Evolutionary conservation across 2,113 vertebrate genomes (phyloP).

Genomic region (Aphyosemion australe): DNA sequence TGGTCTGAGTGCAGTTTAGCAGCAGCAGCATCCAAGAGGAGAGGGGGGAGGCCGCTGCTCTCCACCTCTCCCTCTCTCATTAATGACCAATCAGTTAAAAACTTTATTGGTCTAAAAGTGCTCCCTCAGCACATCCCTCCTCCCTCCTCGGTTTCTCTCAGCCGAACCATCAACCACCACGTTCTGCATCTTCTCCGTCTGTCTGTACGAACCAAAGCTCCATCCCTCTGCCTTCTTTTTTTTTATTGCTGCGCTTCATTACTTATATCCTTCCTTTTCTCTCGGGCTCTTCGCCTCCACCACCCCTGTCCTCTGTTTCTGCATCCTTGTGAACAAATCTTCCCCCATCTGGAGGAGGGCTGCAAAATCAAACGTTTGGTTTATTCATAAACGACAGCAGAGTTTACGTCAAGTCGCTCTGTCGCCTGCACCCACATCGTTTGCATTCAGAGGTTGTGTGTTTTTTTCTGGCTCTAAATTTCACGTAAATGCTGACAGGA

Average conservation of each 20-base stretch:
- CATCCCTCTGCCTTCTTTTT: conserved; percentile 5
- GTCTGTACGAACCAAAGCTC: neutral
- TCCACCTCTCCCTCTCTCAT: conserved; percentile 36
- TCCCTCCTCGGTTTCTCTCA: conserved; percentile 22
- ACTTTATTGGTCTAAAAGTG: conserved; percentile 49
- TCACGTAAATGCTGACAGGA: neutral
- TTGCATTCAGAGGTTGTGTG: conserved; percentile 21
- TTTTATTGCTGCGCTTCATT: conserved; percentile 43
- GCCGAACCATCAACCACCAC: conserved; percentile 21
- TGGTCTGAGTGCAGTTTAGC: conserved; percentile 41
- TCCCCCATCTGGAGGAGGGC: neutral
- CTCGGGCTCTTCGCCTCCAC: conserved; percentile 6
- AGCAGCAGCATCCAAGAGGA: conserved; percentile 22
- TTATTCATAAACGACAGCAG: conserved; percentile 22
- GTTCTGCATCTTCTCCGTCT: conserved; percentile 24
- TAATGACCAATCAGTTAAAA: conserved; percentile 73
- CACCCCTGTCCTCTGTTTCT: conserved; percentile 9
- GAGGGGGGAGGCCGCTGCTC: conserved; percentile 3
- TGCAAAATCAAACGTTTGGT: conserved; percentile 15
- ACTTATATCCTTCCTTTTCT: conserved; percentile 30
- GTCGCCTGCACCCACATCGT: neutral
- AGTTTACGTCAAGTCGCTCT: conserved; percentile 37
- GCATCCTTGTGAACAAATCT: neutral
- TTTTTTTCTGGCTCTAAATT: neutral
- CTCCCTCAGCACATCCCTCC: conserved; percentile 60